These are phyloP conservation scores for Pachymerium ferrugineum DNA, from an alignment of 2,888 invertebrate species.

Conservation along the genomic window DNA sequence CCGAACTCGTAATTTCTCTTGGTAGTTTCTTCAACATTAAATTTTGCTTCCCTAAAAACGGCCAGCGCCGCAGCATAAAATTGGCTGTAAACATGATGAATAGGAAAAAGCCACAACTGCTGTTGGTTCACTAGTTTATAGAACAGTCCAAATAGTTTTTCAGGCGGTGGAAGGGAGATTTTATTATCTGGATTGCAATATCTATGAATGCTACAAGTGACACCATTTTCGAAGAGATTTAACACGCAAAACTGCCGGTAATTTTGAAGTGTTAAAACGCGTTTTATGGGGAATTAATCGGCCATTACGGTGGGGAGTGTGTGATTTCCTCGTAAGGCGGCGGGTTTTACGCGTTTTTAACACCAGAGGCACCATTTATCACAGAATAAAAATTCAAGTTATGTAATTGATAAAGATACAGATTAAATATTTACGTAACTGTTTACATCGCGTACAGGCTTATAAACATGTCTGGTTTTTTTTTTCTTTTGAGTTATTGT, in stretches of 20 bases:
- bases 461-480: neutral
- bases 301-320: neutral
- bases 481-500: neutral
- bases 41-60: neutral
- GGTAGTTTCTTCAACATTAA: neutral
- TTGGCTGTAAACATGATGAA: too few relatives aligned
- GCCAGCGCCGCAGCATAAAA: too few relatives aligned
- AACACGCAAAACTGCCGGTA: neutral
- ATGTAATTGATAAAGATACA: too few relatives aligned
- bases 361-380: too few relatives aligned
- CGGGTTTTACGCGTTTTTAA: neutral
- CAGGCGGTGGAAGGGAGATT: neutral
- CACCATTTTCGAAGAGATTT: neutral
- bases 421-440: too few relatives aligned
- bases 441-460: neutral
- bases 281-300: neutral
- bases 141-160: too few relatives aligned
- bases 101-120: too few relatives aligned
- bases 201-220: neutral
- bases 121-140: too few relatives aligned
- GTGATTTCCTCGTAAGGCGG: neutral
- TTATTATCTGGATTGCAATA: neutral
- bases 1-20: conserved; percentile 14
- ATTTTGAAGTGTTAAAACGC: neutral
- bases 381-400: too few relatives aligned